These are phyloP conservation scores for Selene dorsalis DNA, from an alignment of 2,797 vertebrate species.

Conservation along the genomic window DNA sequence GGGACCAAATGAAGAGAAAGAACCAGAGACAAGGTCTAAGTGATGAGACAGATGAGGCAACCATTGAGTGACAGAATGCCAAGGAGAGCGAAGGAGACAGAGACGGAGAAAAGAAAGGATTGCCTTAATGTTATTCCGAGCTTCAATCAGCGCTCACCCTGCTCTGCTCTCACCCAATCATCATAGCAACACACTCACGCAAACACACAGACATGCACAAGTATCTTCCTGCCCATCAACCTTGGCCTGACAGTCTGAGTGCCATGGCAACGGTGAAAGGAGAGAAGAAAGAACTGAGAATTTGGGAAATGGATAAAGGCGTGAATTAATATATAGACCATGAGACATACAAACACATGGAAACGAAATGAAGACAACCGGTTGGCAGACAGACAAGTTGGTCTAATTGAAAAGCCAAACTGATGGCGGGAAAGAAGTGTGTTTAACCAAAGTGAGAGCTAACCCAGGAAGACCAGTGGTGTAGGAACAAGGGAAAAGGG, in stretches of 20 bases:
- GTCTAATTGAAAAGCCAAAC: constrained; percentile 40
- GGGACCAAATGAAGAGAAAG: constrained; percentile 31
- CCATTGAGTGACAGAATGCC: constrained; percentile 65
- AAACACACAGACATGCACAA: constrained; percentile 16
- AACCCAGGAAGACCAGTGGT: constrained; percentile 21
- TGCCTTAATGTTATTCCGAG: constrained; percentile 69
- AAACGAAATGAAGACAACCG: constrained; percentile 16
- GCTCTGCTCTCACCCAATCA: constrained; percentile 62
- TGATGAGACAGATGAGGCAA: constrained; percentile 64
- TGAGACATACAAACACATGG: background rate
- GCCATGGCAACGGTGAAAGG: constrained; percentile 58
- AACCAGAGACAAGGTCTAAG: constrained; percentile 40
- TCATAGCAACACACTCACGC: constrained; percentile 41
- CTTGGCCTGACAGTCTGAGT: constrained; percentile 62
- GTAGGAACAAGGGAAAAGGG: constrained; percentile 25
- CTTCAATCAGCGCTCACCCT: constrained; percentile 67
- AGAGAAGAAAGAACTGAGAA: constrained; percentile 5
- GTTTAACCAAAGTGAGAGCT: constrained; percentile 37
- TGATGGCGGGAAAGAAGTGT: constrained; percentile 16
- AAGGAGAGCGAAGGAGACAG: constrained; percentile 41
- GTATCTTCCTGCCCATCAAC: constrained; percentile 67
- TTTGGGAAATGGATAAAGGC: constrained; percentile 22
- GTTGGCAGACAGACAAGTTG: constrained; percentile 23
- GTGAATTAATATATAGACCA: constrained; percentile 18
- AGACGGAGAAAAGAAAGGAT: constrained; percentile 63